A percentile compares a stretch with the other conserved stretches of the same genome.
These are phyloP conservation scores for Danionella cerebrum DNA, from an alignment of 2,113 vertebrate species.

Conservation along the genomic window DNA sequence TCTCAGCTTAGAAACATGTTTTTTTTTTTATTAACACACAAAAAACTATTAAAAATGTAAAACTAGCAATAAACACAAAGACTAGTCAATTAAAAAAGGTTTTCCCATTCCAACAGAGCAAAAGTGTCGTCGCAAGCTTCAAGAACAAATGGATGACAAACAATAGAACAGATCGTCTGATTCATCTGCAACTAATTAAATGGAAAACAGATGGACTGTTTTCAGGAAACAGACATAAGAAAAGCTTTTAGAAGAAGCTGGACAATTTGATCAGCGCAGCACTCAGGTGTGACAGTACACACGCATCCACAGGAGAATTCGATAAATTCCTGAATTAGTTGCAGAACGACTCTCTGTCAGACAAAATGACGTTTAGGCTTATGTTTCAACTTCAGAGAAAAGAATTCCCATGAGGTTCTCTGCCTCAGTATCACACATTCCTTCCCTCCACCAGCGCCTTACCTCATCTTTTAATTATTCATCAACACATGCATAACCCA, in stretches of 20 bases:
- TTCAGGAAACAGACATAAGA: slow-evolving; percentile 22
- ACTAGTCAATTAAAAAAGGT: neutral
- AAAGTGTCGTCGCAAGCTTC: neutral
- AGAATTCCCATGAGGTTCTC: neutral
- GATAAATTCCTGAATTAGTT: slow-evolving; percentile 17
- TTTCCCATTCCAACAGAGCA: neutral
- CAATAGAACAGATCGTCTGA: slow-evolving; percentile 4
- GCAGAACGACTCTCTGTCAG: neutral
- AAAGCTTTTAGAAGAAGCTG: neutral
- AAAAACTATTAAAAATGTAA: no score
- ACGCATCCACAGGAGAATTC: neutral
- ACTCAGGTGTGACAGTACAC: neutral
- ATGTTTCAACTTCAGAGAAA: neutral
- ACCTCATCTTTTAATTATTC: slow-evolving; percentile 54
- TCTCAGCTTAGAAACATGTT: no score
- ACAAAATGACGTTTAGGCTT: slow-evolving; percentile 1
- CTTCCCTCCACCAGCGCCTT: slow-evolving; percentile 24
- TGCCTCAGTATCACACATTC: neutral
- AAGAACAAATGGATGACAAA: slow-evolving; percentile 5
- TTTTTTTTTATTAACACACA: no score
- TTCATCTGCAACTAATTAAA: slow-evolving; percentile 32
- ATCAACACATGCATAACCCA: slow-evolving; percentile 39
- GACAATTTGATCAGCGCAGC: neutral
- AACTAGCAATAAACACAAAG: no score
- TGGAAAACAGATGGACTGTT: slow-evolving; percentile 6